Conservation (phyloP, 2,888 invertebrate species). For the Xylocampa areola region DNA sequence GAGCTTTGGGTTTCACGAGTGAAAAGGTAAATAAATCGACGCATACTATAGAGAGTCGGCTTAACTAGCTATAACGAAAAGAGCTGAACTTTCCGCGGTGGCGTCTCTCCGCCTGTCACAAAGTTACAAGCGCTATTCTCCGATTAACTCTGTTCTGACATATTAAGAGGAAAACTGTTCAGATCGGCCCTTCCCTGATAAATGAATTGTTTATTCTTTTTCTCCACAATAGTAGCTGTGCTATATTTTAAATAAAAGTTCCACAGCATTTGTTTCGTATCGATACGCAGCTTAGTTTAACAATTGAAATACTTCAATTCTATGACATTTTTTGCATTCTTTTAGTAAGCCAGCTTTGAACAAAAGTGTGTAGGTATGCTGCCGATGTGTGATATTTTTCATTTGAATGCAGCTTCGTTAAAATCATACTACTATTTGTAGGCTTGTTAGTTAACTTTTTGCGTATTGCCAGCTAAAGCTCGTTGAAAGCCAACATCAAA, state of each 20-base stretch:
- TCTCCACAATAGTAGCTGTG: background rate
- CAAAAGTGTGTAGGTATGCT: conserved; percentile 40
- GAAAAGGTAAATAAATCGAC: conserved; percentile 67
- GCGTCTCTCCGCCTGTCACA: conserved; percentile 56
- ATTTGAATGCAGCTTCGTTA: conserved; percentile 73
- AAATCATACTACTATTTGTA: conserved; percentile 63
- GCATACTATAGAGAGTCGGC: conserved; percentile 60
- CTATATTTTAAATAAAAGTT: conserved; percentile 19
- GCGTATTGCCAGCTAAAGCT: conserved; percentile 65
- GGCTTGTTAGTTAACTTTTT: conserved; percentile 73
- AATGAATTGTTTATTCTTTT: conserved; percentile 20
- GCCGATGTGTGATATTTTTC: conserved; percentile 56
- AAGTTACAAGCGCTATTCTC: conserved; percentile 59
- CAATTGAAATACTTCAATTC: conserved; percentile 28
- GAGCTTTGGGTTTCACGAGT: conserved; percentile 43
- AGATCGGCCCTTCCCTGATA: conserved; percentile 28
- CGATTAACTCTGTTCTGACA: conserved; percentile 61
- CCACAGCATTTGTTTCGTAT: conserved; percentile 30
- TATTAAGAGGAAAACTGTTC: conserved; percentile 51
- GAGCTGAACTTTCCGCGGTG: conserved; percentile 58
- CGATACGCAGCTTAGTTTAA: conserved; percentile 30
- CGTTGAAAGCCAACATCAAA: conserved; percentile 68
- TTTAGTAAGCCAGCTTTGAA: conserved; percentile 28
- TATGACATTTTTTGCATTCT: conserved; percentile 28
- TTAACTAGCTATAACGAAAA: conserved; percentile 65